Evolutionary conservation across 2,888 invertebrate genomes (phyloP), one percentile per base, ranked within the genome.

Genomic region (Callinectes sapidus): DNA sequence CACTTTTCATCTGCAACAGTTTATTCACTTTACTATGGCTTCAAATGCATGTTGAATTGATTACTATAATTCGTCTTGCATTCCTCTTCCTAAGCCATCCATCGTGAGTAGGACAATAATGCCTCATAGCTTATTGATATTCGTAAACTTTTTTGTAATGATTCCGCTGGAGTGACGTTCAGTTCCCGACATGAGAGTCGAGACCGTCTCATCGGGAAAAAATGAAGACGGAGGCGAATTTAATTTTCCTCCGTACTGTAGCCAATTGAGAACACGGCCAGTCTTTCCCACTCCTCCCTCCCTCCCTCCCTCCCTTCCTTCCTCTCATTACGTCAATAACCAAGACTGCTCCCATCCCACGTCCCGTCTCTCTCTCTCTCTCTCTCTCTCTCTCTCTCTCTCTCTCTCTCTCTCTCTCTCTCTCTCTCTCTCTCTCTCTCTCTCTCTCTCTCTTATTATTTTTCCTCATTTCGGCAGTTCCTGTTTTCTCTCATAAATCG

Each of bases 221-320:
- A 71, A n/a, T 28, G 71, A 71, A 3, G 71, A n/a, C 48, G 10
- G 71, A 28, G 71, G 28, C 71, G 71, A 71, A 71, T 71, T 71
- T 71, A 71, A 71, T 71, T 71, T 71, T 71, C 71, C 48, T 71
- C 71, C 71, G 71, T 18, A n/a, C 28, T n/a, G n/a, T n/a, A 71
- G n/a, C n/a, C 71, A 71, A 71, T 71, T 71, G 71, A 71, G 71
- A 28, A 28, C 71, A 23, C n/a, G 71, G 10, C n/a, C 71, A 2
- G 23, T 71, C 71, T 71, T n/a, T 71, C 28, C n/a, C 28, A n/a
- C 39, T 32, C 71, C 39, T 10, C n/a, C 18, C 28, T n/a, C 42
- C 61, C 54, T 28, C 39, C 39, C 5, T 39, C 39, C 71, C 39
- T 10, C 13, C 28, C 48, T 13, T 32, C 39, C 54, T 18, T 66